These are phyloP conservation scores for Lasius platythorax DNA, from an alignment of 2,888 invertebrate species.

Conservation along the genomic window DNA sequence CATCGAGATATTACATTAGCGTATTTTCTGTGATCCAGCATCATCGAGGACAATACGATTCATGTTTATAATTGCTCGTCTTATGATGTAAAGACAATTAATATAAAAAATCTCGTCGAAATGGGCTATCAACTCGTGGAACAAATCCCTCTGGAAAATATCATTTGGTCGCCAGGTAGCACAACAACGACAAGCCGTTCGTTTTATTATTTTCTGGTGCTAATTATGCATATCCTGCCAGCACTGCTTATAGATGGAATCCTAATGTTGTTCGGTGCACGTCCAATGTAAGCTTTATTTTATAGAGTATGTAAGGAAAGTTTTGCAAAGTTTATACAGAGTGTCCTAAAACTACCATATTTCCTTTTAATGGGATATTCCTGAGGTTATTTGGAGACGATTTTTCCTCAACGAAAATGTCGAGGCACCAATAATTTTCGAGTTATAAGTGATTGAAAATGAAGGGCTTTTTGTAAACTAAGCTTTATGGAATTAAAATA, in stretches of 20 bases:
- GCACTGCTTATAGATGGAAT: conserved; percentile 91
- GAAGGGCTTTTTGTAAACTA: too few species aligned
- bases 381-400: too few species aligned
- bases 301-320: background rate
- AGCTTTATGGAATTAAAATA: too few species aligned
- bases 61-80: conserved; percentile 94
- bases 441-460: too few species aligned
- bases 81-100: conserved; percentile 90
- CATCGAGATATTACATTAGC: background rate
- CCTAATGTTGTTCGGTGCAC: conserved; percentile 89
- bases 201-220: conserved; percentile 89
- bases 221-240: conserved; percentile 92
- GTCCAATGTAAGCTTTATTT: conserved; percentile 89
- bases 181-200: conserved; percentile 88
- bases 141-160: conserved; percentile 90
- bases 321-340: background rate
- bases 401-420: too few species aligned
- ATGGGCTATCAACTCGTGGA: conserved; percentile 87
- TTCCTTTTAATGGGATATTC: too few species aligned
- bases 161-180: conserved; percentile 90
- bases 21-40: conserved; percentile 66
- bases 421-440: too few species aligned
- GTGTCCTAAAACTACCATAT: too few species aligned
- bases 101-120: conserved; percentile 89
- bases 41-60: conserved; percentile 82